These are phyloP conservation scores for Saiga tatarica DNA, from an alignment of 2,113 vertebrate species.

Conservation along the genomic window DNA sequence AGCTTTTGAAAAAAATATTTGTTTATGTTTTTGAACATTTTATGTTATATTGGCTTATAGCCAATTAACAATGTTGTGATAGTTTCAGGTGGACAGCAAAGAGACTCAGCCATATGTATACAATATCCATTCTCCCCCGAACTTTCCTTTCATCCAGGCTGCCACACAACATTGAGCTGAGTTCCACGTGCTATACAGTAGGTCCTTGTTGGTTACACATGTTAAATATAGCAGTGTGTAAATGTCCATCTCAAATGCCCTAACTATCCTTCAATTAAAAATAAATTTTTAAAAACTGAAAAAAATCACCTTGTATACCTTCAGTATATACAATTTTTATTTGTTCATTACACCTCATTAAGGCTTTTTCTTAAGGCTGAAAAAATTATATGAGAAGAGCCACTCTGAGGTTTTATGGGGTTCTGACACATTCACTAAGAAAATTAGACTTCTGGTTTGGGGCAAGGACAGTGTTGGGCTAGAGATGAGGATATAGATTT, in stretches of 20 bases:
- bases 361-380: neutral
- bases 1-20: neutral
- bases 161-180: neutral
- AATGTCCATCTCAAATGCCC: neutral
- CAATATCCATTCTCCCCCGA: neutral
- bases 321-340: neutral
- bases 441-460: neutral
- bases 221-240: neutral
- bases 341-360: neutral
- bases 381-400: neutral
- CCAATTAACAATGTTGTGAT: neutral
- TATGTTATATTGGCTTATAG: neutral
- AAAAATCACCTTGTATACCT: neutral
- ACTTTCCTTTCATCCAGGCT: neutral
- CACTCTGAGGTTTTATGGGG: neutral
- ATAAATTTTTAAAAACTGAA: neutral
- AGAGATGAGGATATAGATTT: neutral
- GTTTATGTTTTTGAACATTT: neutral
- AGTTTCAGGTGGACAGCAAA: neutral
- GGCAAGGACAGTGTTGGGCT: neutral
- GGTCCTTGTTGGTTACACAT: neutral
- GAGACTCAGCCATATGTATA: neutral
- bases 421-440: neutral
- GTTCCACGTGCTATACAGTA: neutral
- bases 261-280: neutral